Evolutionary conservation across 2,888 invertebrate genomes (phyloP).

Genomic region (Caenorhabditis uteleia): DNA sequence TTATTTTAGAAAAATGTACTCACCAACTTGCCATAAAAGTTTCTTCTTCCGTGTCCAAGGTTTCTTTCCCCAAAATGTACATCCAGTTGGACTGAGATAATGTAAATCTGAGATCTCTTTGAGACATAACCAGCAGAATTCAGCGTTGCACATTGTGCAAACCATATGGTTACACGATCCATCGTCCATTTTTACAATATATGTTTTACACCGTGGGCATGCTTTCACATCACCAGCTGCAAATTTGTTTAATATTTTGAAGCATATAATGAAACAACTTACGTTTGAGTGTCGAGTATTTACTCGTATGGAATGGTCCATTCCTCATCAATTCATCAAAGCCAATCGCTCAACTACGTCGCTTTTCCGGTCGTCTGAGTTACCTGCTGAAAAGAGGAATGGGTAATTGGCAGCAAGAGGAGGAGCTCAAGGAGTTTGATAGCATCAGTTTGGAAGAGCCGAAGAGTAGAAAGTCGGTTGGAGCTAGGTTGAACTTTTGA

Average conservation of each 20-base stretch:
- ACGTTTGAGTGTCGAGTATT: conserved; percentile 24
- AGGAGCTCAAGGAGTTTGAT: no score
- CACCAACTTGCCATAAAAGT: conserved; percentile 90
- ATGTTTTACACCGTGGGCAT: conserved; percentile 82
- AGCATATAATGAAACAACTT: background rate
- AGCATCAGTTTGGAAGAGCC: no score
- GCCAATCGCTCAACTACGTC: conserved; percentile 23
- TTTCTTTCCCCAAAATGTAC: conserved; percentile 88
- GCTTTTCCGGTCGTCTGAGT: no score
- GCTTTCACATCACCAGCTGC: conserved; percentile 79
- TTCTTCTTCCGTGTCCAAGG: conserved; percentile 99
- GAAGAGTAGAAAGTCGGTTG: no score
- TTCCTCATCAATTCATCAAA: conserved; percentile 32
- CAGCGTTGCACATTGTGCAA: conserved; percentile 93
- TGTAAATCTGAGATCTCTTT: conserved; percentile 97
- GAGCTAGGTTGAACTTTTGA: no score
- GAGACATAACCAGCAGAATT: conserved; percentile 99
- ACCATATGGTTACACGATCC: conserved; percentile 96
- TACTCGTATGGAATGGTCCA: no score
- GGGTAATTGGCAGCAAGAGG: no score
- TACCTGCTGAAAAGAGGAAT: no score
- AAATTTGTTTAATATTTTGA: no score
- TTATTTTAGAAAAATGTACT: no score
- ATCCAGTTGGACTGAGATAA: conserved; percentile 77
- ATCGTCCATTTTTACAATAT: conserved; percentile 94